A percentile compares a stretch with the other conserved stretches of the same genome.
Conservation (phyloP, 1,140 invertebrate species). For the Scaptomyza montana region DNA sequence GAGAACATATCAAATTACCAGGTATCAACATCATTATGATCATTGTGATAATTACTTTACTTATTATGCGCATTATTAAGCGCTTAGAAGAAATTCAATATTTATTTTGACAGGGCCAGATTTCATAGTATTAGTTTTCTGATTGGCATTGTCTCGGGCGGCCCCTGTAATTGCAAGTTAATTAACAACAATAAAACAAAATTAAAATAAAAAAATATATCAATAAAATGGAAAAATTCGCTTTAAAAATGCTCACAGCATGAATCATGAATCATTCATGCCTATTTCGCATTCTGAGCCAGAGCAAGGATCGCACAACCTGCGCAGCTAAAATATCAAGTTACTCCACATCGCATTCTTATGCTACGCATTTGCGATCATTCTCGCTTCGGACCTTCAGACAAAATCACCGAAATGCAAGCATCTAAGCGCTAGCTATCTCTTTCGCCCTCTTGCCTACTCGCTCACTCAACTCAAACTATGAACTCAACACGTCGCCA, state of each 20-base stretch:
- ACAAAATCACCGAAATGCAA: background rate
- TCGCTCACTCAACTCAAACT: background rate
- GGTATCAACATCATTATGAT: slow-evolving; percentile 22
- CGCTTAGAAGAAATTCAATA: slow-evolving; percentile 62
- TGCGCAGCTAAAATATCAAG: slow-evolving; percentile 66
- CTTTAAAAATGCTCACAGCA: slow-evolving; percentile 46
- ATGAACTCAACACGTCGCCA: slow-evolving; percentile 4
- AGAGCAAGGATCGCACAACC: slow-evolving; percentile 26
- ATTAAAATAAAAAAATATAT: too few species aligned
- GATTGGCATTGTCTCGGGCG: slow-evolving; percentile 23
- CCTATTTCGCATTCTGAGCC: background rate
- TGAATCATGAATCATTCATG: slow-evolving; percentile 48
- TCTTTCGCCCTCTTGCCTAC: slow-evolving; percentile 5
- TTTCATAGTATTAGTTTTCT: slow-evolving; percentile 14
- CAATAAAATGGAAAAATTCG: slow-evolving; percentile 43
- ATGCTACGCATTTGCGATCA: slow-evolving; percentile 50
- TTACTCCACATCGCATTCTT: slow-evolving; percentile 57
- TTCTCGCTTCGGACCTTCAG: background rate
- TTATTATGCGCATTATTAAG: slow-evolving; percentile 15
- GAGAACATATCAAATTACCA: slow-evolving; percentile 38
- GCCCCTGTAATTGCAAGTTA: slow-evolving; percentile 66
- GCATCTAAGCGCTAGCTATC: slow-evolving; percentile 17
- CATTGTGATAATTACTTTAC: background rate
- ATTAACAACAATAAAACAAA: slow-evolving; percentile 67
- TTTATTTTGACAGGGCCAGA: slow-evolving; percentile 67